Percentiles rank a stretch among this genome's conserved stretches.
Evolutionary conservation across 2,888 invertebrate genomes (phyloP).

Genomic region (Latrodectus hesperus): DNA sequence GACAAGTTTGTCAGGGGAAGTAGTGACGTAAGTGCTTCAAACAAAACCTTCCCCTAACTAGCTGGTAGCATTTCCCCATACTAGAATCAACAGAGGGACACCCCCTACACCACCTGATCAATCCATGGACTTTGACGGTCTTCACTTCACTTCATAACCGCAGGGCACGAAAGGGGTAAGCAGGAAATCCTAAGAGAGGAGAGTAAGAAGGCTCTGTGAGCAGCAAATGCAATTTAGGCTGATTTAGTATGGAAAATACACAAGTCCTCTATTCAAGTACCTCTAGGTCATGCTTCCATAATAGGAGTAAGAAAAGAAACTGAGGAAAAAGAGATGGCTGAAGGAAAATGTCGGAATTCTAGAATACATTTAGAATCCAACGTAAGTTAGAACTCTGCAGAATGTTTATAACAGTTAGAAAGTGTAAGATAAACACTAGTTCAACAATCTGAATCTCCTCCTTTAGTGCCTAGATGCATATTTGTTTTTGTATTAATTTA

Average conservation of each 20-base stretch:
- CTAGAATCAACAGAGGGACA: slow-evolving; percentile 31
- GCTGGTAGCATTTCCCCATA: slow-evolving; percentile 12
- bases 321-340: background rate
- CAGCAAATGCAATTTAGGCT: slow-evolving; percentile 40
- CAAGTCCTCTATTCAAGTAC: slow-evolving; percentile 1
- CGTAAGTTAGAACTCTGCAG: too few relatives aligned
- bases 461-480: too few relatives aligned
- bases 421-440: too few relatives aligned
- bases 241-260: slow-evolving; percentile 58
- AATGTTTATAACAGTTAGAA: too few relatives aligned
- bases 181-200: background rate
- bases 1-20: slow-evolving; percentile 10
- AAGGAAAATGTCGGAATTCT: background rate
- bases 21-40: background rate
- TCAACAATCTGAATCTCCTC: too few relatives aligned
- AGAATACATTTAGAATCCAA: too few relatives aligned
- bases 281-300: background rate
- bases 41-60: slow-evolving; percentile 20
- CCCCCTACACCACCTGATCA: slow-evolving; percentile 24
- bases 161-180: slow-evolving; percentile 30
- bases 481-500: too few relatives aligned
- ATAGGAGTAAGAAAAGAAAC: background rate
- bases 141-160: background rate
- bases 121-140: slow-evolving; percentile 51
- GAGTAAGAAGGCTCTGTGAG: slow-evolving; percentile 8